Base-by-base conservation (phyloP, 2,113 vertebrate genomes). In the Mormyrus iriodes region DNA sequence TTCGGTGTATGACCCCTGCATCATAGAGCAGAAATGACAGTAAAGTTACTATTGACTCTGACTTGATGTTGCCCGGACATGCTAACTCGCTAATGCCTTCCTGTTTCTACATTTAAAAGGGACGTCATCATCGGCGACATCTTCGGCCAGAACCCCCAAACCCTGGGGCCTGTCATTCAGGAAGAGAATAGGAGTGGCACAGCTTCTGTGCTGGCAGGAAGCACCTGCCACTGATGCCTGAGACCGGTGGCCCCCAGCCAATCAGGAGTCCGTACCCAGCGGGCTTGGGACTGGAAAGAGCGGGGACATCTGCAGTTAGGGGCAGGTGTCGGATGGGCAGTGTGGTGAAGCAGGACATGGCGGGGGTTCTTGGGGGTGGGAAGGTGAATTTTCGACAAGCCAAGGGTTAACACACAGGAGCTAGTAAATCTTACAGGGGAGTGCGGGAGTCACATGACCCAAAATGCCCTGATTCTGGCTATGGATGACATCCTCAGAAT, bases 161-260 rank as follows among this genome's bases (percentile, higher is more conserved):
- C 61, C 61, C 61, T 27, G n/a, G 92, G 90, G 90, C 91, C 93
- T 92, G 94, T 94, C 93, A 93, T 55, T 95, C 93, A 94, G 91
- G 84, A 42, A 90, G 86, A 92, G 88, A 90, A 93, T 90, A 90
- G 91, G 90, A 90, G 90, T 79, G 58, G 89, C 91, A 52, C 91
- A 92, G 89, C 89, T 90, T 93, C 91, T 94, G 95, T 95, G 94
- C 94, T 93, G 94, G 93, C 91, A 91, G 89, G 91, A 79, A 42
- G 31, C 35, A 90, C 93, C 84, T 95, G 95, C 94, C 95, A 96
- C 91, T 96, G 95, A 95, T 53, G 44, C 35, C 86, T 24, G 93
- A 92, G 90, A 93, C 93, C 0, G 92, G 92, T 82, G 39, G 55
- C 93, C 93, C 94, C 93, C 94, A 91, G 93, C 92, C 92, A 95